Evolutionary conservation across 1,140 invertebrate species (phyloP).

Genomic region (Asobara japonica): DNA sequence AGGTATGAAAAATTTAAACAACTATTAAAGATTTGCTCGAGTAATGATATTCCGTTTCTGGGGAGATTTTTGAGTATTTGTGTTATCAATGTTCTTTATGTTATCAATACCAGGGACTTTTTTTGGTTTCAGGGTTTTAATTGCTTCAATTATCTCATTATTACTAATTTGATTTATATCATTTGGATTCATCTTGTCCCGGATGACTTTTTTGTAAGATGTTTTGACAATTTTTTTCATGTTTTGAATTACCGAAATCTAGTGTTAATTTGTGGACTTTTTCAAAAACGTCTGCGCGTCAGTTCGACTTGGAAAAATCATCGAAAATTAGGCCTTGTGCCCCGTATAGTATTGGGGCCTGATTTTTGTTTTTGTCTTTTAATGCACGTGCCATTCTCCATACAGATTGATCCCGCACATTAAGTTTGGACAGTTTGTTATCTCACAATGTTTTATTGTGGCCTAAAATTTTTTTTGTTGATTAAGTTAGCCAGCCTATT

Average conservation of each 20-base stretch:
- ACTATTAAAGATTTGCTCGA: background rate
- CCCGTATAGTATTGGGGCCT: too few species aligned
- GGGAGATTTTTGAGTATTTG: background rate
- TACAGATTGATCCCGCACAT: too few species aligned
- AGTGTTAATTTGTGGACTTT: too few species aligned
- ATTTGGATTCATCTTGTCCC: background rate
- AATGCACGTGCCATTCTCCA: too few species aligned
- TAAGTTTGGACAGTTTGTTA: too few species aligned
- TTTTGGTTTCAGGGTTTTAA: background rate
- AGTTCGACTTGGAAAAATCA: too few species aligned
- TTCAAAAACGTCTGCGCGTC: too few species aligned
- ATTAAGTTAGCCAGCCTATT: background rate
- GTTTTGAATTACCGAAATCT: too few species aligned
- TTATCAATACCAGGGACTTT: background rate
- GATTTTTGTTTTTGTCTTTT: too few species aligned
- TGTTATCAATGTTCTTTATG: background rate
- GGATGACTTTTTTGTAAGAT: background rate
- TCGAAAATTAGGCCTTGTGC: too few species aligned
- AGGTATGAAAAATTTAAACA: background rate
- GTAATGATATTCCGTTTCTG: background rate
- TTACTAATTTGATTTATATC: background rate
- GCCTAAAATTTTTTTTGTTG: too few species aligned
- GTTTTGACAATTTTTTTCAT: background rate
- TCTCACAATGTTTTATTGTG: too few species aligned
- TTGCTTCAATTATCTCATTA: background rate